These are phyloP conservation scores for Thunnus thynnus DNA, from an alignment of 2,113 vertebrate genomes.

Conservation along the genomic window DNA sequence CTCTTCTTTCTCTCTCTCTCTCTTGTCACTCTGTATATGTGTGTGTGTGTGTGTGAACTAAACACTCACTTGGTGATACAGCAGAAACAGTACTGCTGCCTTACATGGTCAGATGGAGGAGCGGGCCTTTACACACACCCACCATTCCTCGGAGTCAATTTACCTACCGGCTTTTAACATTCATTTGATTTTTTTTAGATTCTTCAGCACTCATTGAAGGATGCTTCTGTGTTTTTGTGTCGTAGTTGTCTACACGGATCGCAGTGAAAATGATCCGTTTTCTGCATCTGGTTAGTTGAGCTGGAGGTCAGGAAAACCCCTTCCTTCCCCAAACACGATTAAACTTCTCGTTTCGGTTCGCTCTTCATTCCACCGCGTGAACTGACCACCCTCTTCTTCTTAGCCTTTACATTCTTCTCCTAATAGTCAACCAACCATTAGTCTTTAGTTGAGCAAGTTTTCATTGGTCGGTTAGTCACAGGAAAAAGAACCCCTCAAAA, in stretches of 20 bases:
- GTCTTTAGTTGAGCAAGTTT: too few relatives aligned
- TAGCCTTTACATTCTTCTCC: neutral
- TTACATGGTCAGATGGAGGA: slow-evolving; percentile 66
- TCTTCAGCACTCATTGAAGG: neutral
- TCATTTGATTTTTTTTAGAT: neutral
- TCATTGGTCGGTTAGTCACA: too few relatives aligned
- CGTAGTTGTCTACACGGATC: too few relatives aligned
- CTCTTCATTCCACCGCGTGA: slow-evolving; percentile 15
- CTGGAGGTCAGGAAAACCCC: slow-evolving; percentile 24
- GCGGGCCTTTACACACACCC: slow-evolving; percentile 11
- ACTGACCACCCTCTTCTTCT: slow-evolving; percentile 26
- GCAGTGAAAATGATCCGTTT: neutral
- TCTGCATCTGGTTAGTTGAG: slow-evolving; percentile 2
- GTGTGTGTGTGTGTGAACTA: neutral
- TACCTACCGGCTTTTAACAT: neutral
- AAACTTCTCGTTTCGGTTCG: slow-evolving; percentile 24
- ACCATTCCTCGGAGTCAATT: neutral
- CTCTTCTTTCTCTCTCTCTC: slow-evolving; percentile 17
- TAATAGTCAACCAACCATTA: too few relatives aligned
- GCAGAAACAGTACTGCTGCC: slow-evolving; percentile 46
- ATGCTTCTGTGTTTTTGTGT: neutral
- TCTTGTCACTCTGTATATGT: neutral
- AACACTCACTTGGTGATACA: slow-evolving; percentile 39
- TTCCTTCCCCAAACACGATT: neutral
- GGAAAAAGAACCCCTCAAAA: too few relatives aligned